Evolutionary conservation across 2,113 vertebrate genomes (phyloP), one percentile per base, ranked within the genome.

Genomic region (Plestiodon gilberti): DNA sequence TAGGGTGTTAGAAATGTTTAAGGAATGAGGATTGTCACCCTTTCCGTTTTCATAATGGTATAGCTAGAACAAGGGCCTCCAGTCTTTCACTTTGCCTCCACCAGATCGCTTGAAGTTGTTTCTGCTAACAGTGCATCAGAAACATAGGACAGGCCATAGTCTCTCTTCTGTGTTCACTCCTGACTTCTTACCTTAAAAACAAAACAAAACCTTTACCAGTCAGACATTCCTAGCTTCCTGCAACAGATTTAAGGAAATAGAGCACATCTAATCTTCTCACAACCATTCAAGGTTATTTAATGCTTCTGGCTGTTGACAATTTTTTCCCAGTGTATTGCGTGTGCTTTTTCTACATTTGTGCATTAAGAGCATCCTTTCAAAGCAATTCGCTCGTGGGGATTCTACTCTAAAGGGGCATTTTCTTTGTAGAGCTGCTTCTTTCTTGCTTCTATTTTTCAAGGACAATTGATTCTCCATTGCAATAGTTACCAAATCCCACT

Each of bases 231-330:
- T 81, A 75, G 20, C n/a, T 92, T 91, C 70, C 64, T 88, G 79
- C 62, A 88, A 5, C 83, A 90, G 84, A 89, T 87, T 78, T 67
- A 90, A 89, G 33, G 33, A 84, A 88, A 84, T 40, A 79, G 52
- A 71, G 18, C 20, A 74, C 61, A 30, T 82, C 69, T 74, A 81
- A 64, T 86, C 52, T 88, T 88, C 61, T 43, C 90, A 69, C 77
- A 57, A 18, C 43, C 61, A 76, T 33, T 59, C 88, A 84, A 80
- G 70, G 57, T 64, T 88, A 55, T 70, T 91, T 61, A 62, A 48
- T 81, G 77, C 30, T 88, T 88, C 85, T 88, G 82, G 33, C 89
- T 35, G 70, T 48, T 80, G 69, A 71, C 22, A 33, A 25, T 79
- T 81, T 89, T 86, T 84, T 43, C 28, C 64, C 10, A 38, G 85